Evolutionary conservation across 2,888 invertebrate species (phyloP), one percentile per base, ranked within the genome.

Genomic region (Ommatoiulus sabulosus): DNA sequence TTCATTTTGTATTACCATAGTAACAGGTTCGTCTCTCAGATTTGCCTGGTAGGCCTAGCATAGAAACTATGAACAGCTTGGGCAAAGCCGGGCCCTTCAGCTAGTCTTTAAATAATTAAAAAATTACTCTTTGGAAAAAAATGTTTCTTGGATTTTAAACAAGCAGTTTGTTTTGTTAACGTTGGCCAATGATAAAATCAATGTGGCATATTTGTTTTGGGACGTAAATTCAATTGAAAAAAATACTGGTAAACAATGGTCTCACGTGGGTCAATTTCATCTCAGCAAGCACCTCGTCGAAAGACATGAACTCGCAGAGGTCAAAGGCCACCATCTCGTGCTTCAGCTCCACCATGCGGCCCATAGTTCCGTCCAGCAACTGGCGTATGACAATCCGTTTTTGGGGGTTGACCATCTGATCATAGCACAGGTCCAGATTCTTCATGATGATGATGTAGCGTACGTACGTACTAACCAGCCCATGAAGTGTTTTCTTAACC

Each of bases 351-450:
- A 98, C 93, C 84, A 98, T 93, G 89, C 98, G 94, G 0, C 98
- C 98, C 89, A 98, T 93, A 84, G 95, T 95, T 0, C 95, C 94
- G 91, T 97, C 97, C 3, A 97, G 92, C 2, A 96, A 92, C 90
- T 95, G 94, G 90, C 94, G 94, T 0, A 98, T 94, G n/a, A 98
- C 93, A 87, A 95, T 92, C 48, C 97, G 94, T 92, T 98, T 98
- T 92, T 99, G 98, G 0, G 98, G 98, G 92, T 98, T 98, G 72
- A 98, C 94, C 91, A 97, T 94, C 93, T 98, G 98, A 91, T 98
- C 98, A 91, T 98, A 97, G 89, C 97, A 96, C 89, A 95, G 94
- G 91, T 97, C 96, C 52, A 98, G 92, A 91, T 94, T 95, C 90
- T 96, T 95, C 43, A 96, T 94, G 0, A 96, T 94, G 44, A 95